phyloP scores from a whole-genome alignment of 2,113 vertebrate species.

The Gallinago jamesoni region DNA sequence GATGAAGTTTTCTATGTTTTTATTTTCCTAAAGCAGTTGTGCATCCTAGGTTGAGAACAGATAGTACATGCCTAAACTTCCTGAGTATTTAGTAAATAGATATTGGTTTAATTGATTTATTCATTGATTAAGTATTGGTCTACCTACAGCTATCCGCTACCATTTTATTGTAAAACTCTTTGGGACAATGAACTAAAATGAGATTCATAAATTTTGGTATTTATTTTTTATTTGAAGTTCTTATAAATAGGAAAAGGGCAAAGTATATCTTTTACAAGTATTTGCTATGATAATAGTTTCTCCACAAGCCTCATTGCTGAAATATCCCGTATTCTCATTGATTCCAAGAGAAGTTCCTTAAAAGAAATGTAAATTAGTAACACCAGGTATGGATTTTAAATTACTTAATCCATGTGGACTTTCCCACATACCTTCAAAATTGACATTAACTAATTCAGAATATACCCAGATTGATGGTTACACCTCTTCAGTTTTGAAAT shows the following conservation, averaged over 20 bases:
- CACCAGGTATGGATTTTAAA: neutral
- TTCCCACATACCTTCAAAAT: neutral
- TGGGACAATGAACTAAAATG: neutral
- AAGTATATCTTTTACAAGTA: neutral
- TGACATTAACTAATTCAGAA: neutral
- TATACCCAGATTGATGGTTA: neutral
- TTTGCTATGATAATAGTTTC: neutral
- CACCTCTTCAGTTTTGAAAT: neutral
- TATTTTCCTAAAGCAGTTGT: neutral
- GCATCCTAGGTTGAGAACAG: neutral
- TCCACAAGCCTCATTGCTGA: neutral
- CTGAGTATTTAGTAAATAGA: neutral
- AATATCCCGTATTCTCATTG: neutral
- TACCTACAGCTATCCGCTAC: neutral
- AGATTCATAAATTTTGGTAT: neutral
- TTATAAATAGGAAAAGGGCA: neutral
- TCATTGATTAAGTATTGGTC: neutral
- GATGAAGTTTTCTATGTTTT: neutral
- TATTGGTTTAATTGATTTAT: neutral
- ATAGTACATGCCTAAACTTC: neutral
- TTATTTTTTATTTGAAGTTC: neutral
- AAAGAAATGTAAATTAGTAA: neutral
- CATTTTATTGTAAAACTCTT: neutral
- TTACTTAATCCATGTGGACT: neutral
- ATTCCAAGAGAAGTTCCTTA: neutral